phyloP scores from a whole-genome alignment of 2,888 invertebrate species.

The Drosophila mimica region DNA sequence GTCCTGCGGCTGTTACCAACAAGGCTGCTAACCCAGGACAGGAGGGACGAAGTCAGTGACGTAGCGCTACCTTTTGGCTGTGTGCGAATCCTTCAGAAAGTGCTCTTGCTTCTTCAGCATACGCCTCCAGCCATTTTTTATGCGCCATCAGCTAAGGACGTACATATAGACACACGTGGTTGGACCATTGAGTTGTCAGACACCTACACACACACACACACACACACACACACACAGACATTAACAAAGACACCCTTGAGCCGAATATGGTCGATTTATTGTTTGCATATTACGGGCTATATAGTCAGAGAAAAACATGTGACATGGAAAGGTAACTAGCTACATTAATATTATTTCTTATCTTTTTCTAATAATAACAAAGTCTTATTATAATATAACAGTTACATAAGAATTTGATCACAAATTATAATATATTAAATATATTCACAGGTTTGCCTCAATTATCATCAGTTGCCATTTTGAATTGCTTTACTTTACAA shows the following conservation, averaged over 20 bases:
- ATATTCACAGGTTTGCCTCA: neutral
- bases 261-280: slow-evolving; percentile 55
- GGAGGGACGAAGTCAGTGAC: neutral
- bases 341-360: neutral
- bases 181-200: slow-evolving; percentile 33
- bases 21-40: neutral
- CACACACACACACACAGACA: slow-evolving; percentile 14
- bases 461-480: neutral
- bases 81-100: slow-evolving; percentile 18
- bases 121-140: slow-evolving; percentile 52
- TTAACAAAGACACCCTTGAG: slow-evolving; percentile 41
- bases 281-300: slow-evolving; percentile 45
- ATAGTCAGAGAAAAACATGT: neutral
- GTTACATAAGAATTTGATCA: neutral
- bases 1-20: slow-evolving; percentile 8
- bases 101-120: slow-evolving; percentile 36
- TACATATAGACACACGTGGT: slow-evolving; percentile 9
- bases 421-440: too few species aligned
- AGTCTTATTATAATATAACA: neutral
- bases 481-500: too few species aligned
- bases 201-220: slow-evolving; percentile 12
- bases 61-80: slow-evolving; percentile 1
- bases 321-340: neutral
- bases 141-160: slow-evolving; percentile 36
- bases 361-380: neutral